Evolutionary conservation across 2,888 invertebrate species (phyloP).

Genomic region (Papilio elwesi): DNA sequence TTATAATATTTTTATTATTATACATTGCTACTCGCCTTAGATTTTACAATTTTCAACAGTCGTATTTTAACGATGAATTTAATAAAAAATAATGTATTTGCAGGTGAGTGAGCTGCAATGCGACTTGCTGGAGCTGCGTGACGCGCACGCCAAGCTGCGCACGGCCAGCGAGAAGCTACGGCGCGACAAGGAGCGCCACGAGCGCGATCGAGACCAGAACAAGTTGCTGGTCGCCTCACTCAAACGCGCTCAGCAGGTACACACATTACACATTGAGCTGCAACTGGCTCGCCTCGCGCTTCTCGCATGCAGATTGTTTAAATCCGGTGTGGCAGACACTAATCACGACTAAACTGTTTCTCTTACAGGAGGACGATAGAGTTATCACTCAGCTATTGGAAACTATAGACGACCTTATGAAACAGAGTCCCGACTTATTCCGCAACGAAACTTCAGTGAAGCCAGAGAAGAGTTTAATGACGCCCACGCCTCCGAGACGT

Average conservation of each 20-base stretch:
- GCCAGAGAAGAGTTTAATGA: conserved; percentile 79
- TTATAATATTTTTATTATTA: no score
- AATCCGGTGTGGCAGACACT: no score
- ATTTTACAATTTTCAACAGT: neutral
- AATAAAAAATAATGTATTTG: neutral
- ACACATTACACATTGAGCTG: no score
- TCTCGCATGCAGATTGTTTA: no score
- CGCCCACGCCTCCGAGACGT: conserved; percentile 89
- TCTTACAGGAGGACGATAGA: conserved; percentile 87
- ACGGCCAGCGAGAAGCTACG: conserved; percentile 96
- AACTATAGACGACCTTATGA: conserved; percentile 91
- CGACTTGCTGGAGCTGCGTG: conserved; percentile 93
- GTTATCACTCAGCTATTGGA: conserved; percentile 89
- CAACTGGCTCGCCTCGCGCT: no score
- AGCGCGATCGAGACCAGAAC: conserved; percentile 89
- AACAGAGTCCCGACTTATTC: conserved; percentile 89
- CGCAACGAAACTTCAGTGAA: conserved; percentile 63
- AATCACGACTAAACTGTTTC: conserved; percentile 7
- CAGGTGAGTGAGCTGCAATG: conserved; percentile 90
- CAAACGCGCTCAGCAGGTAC: conserved; percentile 81
- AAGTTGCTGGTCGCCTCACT: conserved; percentile 76
- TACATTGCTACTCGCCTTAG: neutral
- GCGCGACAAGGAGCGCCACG: conserved; percentile 93
- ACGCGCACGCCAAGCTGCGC: conserved; percentile 95
- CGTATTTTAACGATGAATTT: neutral